Evolutionary conservation across 2,113 vertebrate species (phyloP), one percentile per base, ranked within the genome.

Genomic region (Takifugu flavidus): DNA sequence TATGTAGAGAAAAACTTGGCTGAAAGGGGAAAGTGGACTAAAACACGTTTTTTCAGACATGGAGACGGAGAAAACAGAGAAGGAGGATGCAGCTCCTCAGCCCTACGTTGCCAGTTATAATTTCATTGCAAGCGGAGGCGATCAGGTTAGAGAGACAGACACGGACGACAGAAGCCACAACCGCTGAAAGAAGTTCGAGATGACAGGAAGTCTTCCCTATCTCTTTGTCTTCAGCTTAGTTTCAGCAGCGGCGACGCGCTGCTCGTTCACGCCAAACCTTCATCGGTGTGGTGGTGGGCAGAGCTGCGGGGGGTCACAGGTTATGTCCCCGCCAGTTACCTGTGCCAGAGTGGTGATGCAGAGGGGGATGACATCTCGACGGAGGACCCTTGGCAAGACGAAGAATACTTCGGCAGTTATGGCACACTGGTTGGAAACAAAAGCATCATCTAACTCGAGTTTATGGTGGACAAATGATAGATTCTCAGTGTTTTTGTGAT

Each of bases 401-500:
- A 92, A 4, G 93, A 93, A 42, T 93, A 93, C 77, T 93, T 90
- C 2, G 89, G 87, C 70, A 93, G 87, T 45, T 94, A 93, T 1
- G 88, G 90, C 2, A 89, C 90, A 13, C 80, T 93, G 89, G 85
- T 90, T 57, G 53, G 85, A 57, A 47, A 56, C 34, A 39, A 39
- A 5, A 34, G 34, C 4, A 31, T 31, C 34, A 39, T 10, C 34
- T 11, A 39, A 39, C 7, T 3, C 34, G 1, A 39, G 34, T 39
- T 39, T 39, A 39, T 8, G 34, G 6, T 39, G 1, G 7, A 39
- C 34, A 1, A 39, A 39, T 39, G 7, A 39, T 10, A 39, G 5
- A 39, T 39, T 39, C 34, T 39, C 3, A 31, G 7, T 6, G 29
- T 31, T 39, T 39, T 39, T 39, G 34, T 39, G 34, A 39, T 39